Evolutionary conservation across 2,888 invertebrate genomes (phyloP), one percentile per base, ranked within the genome.

Genomic region (Caenorhabditis sulstoni): DNA sequence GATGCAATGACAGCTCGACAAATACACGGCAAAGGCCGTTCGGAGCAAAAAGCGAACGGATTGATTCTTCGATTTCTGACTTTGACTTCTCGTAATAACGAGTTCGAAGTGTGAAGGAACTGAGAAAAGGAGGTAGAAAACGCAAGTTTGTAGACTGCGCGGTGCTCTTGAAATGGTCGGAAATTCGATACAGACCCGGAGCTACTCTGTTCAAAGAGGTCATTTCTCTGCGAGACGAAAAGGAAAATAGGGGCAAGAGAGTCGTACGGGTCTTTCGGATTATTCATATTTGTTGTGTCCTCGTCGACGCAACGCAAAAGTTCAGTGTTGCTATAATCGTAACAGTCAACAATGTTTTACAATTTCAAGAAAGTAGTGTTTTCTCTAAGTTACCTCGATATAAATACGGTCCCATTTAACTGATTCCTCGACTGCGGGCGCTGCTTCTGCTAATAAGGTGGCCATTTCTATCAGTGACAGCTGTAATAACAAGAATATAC

Each of bases 221-320:
- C 62, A 64, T 50, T 71, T 62, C 62, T 62, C 62, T 52, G 59
- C 29, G 29, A 61, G 45, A 57, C 22, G 44, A 61, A 59, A 45
- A 22, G 41, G 35, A 44, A 41, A 64, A 39, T 58, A 50, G 41
- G 9, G 18, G 41, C n/a, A 41, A 71, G 55, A 64, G 64, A 71
- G 14, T 37, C 44, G 73, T 62, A 62, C 73, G 52, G 50, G 39
- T 73, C 64, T 35, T 29, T 7, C 29, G 58, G 57, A 73, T 73
- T 65, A 65, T 73, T 73, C 64, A 64, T 73, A 73, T 73, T 73
- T 73, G 73, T 73, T 73, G 73, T 73, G 39, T 71, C 44, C 62
- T 39, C 53, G 45, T 41, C 57, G 20, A n/a, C n/a, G n/a, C n/a
- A n/a, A 44, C 62, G 47, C 70, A 52, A 73, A n/a, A 57, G 73